phyloP scores from a whole-genome alignment of 2,113 vertebrate species.

The Archilochus colubris region DNA sequence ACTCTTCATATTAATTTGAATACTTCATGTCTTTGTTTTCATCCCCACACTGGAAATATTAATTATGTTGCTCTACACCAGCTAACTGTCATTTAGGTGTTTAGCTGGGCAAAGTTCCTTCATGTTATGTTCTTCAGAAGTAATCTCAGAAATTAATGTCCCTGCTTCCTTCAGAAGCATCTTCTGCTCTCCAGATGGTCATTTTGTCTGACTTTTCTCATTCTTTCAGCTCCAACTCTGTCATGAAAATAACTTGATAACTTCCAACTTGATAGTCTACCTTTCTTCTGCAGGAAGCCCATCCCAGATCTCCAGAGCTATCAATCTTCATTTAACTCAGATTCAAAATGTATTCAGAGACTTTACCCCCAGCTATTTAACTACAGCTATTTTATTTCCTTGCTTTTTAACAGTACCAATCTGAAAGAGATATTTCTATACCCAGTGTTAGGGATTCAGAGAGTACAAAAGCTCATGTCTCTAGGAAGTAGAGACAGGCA shows the following conservation, averaged over 20 bases:
- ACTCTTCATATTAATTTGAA: neutral
- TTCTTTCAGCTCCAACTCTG: neutral
- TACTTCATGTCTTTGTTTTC: neutral
- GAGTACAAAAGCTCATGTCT: neutral
- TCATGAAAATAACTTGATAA: neutral
- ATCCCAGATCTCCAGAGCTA: neutral
- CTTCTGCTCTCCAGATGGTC: neutral
- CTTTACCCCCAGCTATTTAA: neutral
- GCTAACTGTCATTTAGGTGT: neutral
- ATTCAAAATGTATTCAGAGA: neutral
- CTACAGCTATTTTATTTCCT: neutral
- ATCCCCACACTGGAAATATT: neutral
- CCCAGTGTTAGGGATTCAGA: neutral
- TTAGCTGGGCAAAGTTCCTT: neutral
- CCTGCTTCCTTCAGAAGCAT: neutral
- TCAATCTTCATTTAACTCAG: neutral
- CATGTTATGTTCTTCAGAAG: neutral
- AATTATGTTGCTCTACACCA: neutral
- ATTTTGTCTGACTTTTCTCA: neutral
- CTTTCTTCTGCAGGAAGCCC: neutral
- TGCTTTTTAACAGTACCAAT: neutral
- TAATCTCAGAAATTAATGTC: neutral
- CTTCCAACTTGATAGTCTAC: neutral
- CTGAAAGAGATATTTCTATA: neutral
- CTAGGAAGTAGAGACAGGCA: neutral